Base-by-base conservation (phyloP, 2,888 invertebrate species). In the Suillia variegata region DNA sequence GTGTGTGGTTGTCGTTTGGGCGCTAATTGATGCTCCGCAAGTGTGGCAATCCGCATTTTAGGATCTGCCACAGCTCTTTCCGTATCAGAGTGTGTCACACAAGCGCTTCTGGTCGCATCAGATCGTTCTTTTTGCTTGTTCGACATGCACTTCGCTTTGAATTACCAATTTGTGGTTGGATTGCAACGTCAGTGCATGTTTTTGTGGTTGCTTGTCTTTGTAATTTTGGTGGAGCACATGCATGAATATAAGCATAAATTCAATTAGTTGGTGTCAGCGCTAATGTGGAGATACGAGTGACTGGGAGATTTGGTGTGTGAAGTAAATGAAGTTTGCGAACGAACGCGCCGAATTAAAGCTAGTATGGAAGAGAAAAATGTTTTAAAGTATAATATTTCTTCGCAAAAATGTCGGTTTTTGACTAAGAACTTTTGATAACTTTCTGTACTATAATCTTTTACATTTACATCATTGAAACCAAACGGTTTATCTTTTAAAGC, bases 141-240 rank as follows among this genome's bases (percentile, higher is more conserved):
- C 68, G 71, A 75, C 69, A 65, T 75, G 70, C 76, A 73, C 74
- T 74, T 61, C 67, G 69, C 62, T 64, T 53, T 72, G 73, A 75
- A 74, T 74, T 73, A 73, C 70, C 75, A 76, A 76, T 73, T 75
- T 73, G 74, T 63, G 70, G 67, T 72, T 72, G n/a, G 33, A 33
- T 45, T 45, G 45, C 45, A 5, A 17, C 20, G 45, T 17, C 3
- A 45, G 45, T 45, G 45, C 38, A 45, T 45, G 45, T 45, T 20
- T 45, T 20, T 45, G n/a, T 38, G 38, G 6, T 38, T 38, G 38
- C n/a, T 38, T 38, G 10, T 38, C 4, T 38, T 8, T 38, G 26
- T 10, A 10, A 10, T 26, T 26, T 26, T 26, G 26, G 10, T 26
- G 26, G 38, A 12, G 31, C 6, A 31, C 31, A 31, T 8, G 31